Evolutionary conservation across 2,797 vertebrate genomes (phyloP).

Genomic region (Paramormyrops hopkinsi): DNA sequence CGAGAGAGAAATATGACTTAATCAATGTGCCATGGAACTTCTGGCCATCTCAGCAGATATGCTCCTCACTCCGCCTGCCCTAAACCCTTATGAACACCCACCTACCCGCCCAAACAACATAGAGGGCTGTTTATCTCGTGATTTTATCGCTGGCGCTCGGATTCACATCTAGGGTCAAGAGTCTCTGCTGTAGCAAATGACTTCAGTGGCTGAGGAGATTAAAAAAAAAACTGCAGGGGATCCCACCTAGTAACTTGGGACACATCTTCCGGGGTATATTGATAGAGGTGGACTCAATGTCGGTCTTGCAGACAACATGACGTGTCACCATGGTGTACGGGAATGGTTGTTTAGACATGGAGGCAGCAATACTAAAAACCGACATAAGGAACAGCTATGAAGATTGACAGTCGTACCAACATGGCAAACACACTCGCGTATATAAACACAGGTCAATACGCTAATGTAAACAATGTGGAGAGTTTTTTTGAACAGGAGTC

Average conservation of each 20-base stretch:
- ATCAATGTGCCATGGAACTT: conserved; percentile 48
- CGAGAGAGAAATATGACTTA: conserved; percentile 49
- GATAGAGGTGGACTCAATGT: neutral
- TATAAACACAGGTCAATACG: neutral
- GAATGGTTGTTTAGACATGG: neutral
- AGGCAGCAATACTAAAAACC: neutral
- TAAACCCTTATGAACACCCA: neutral
- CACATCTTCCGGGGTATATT: neutral
- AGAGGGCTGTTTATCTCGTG: conserved; percentile 41
- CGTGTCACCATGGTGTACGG: neutral
- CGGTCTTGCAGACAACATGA: neutral
- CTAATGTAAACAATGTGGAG: neutral
- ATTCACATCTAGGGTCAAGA: conserved; percentile 30
- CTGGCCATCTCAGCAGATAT: conserved; percentile 49
- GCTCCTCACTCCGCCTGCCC: conserved; percentile 5
- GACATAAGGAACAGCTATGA: neutral
- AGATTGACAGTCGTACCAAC: neutral
- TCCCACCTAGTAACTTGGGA: neutral
- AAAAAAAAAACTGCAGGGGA: neutral
- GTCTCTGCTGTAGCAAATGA: neutral
- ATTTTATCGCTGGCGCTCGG: conserved; percentile 40
- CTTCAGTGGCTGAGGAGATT: neutral
- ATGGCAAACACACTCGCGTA: neutral
- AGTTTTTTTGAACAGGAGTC: neutral
- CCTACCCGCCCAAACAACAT: neutral